Evolutionary conservation across 1,140 invertebrate genomes (phyloP), one percentile per base, ranked within the genome.

Genomic region (Adoxophyes honmai): DNA sequence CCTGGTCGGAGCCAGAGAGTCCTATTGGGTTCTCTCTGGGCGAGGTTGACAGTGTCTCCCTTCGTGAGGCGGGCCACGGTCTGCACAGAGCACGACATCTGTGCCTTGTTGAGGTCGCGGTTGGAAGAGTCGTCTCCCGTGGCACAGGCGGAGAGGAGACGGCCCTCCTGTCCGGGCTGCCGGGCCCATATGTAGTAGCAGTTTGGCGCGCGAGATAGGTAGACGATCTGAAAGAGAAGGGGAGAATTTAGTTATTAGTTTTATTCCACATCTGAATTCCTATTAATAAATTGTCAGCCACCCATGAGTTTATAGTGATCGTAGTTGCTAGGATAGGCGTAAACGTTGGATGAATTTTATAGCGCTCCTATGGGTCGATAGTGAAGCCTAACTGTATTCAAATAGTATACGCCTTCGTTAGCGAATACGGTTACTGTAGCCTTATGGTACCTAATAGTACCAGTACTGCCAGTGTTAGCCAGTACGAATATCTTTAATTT

Each of bases 81-180:
- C 18, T 83, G 80, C 1, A 72, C 70, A 3, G 81, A 70, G 63
- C 85, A 86, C 4, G 82, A 86, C 51, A 88, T 81, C 53, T 88
- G 85, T 0, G 85, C 76, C 33, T 73, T 73, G 57, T 63, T 62
- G 5, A 76, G 58, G 0, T 73, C 62, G 1, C 81, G 63, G 4
- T 44, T 15, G 34, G 64, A 77, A 7, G 75, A 68, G 63, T 79
- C 77, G 64, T 82, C 78, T 0, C 81, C 81, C 0, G 78, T 86
- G 0, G 78, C 75, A 54, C 85, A 88, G 0, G 75, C 76, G 13
- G 73, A 62, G 0, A 88, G 39, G 0, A 77, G 61, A 0, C 78
- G 72, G 0, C 75, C 71, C 15, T 68, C 52, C 8, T 70, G 54
- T 0, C 38, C 14, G 0, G 65, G 52, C 16, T 78, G 74, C 0